These are phyloP conservation scores for Varecia variegata DNA, from an alignment of 2,797 vertebrate species.

Conservation along the genomic window DNA sequence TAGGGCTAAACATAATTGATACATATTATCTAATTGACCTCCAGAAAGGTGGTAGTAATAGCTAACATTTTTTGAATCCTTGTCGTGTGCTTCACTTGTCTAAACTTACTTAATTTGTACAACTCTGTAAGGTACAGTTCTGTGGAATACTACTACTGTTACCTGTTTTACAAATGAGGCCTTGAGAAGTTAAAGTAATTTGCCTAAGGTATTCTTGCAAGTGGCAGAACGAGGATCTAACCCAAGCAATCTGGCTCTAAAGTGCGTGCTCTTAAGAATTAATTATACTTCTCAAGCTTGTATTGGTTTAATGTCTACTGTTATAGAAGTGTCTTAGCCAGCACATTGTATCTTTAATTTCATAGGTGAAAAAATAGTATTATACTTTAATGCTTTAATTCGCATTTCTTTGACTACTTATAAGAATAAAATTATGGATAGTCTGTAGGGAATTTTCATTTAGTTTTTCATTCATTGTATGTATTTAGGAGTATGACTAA, in stretches of 20 bases:
- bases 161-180: neutral
- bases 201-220: constrained; percentile 7
- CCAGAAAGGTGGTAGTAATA: constrained; percentile 21
- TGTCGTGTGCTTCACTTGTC: neutral
- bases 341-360: constrained; percentile 23
- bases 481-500: neutral
- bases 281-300: constrained; percentile 14
- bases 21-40: neutral
- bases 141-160: neutral
- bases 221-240: neutral
- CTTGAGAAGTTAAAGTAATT: constrained; percentile 41
- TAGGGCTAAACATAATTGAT: neutral
- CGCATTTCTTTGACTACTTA: neutral
- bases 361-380: neutral
- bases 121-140: neutral
- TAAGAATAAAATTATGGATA: neutral
- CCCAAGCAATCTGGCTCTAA: neutral
- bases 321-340: neutral
- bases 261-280: constrained; percentile 6
- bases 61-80: neutral
- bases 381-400: neutral
- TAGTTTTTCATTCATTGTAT: neutral
- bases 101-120: constrained; percentile 32
- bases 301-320: neutral
- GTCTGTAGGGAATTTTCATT: constrained; percentile 9